These are phyloP conservation scores for Anastrepha ludens DNA, from an alignment of 1,140 invertebrate species.

Conservation along the genomic window DNA sequence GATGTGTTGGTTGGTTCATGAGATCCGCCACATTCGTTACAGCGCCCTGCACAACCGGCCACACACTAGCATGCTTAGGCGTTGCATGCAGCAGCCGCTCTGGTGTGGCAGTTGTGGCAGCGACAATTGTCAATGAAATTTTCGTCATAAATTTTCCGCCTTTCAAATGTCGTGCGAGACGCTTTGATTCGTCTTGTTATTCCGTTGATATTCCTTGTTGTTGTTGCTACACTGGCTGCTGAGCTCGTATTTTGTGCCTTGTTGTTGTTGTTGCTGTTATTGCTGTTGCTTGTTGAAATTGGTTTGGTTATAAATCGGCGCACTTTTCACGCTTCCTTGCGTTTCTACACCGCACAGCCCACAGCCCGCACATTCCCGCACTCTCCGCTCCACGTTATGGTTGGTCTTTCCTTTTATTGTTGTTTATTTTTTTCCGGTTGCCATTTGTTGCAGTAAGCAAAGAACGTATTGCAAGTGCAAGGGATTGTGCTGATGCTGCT, in stretches of 20 bases:
- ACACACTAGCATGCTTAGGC: conserved; percentile 20
- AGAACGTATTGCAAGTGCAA: background rate
- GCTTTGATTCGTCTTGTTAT: conserved; percentile 54
- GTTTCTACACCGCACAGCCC: background rate
- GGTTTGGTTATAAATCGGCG: conserved; percentile 45
- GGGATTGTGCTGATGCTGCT: background rate
- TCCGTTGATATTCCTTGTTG: background rate
- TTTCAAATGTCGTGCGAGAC: conserved; percentile 41
- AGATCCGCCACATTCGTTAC: conserved; percentile 46
- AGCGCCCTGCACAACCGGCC: conserved; percentile 1
- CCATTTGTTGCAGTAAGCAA: conserved; percentile 10
- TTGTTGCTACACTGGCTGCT: background rate
- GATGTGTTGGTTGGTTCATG: conserved; percentile 46
- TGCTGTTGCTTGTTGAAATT: conserved; percentile 23
- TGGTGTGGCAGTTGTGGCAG: conserved; percentile 36
- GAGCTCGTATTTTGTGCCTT: conserved; percentile 12
- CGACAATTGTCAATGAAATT: conserved; percentile 57
- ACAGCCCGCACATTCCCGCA: background rate
- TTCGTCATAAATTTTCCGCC: conserved; percentile 57
- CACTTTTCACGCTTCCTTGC: conserved; percentile 27
- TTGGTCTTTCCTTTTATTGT: background rate
- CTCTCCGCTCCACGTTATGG: background rate
- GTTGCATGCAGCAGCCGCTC: background rate
- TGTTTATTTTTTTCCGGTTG: conserved; percentile 47
- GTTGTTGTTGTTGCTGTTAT: background rate